A percentile compares a stretch with the other conserved stretches of the same genome.
Conservation (phyloP, 2,888 invertebrate genomes). For the Argynnis bischoffii region DNA sequence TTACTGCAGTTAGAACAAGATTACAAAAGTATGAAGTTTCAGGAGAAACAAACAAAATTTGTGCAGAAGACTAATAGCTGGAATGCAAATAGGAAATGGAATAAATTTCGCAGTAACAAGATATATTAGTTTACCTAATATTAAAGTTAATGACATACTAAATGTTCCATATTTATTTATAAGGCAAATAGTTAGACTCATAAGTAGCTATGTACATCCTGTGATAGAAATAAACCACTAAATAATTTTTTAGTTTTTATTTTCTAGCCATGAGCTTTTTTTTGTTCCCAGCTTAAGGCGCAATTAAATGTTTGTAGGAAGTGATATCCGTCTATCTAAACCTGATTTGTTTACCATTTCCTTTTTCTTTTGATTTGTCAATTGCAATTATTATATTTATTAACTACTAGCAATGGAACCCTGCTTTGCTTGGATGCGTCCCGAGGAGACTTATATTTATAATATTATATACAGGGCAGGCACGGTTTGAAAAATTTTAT, state of each 20-base stretch:
- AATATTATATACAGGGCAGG: too few relatives aligned
- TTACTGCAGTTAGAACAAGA: conserved; percentile 56
- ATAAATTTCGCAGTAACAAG: conserved; percentile 43
- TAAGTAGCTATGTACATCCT: conserved; percentile 9
- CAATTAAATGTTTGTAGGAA: not conserved
- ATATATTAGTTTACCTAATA: conserved; percentile 22
- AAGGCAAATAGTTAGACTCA: not conserved
- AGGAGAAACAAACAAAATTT: conserved; percentile 50
- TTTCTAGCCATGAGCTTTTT: not conserved
- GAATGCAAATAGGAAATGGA: conserved; percentile 47
- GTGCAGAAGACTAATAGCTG: conserved; percentile 48
- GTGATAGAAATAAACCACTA: conserved; percentile 34
- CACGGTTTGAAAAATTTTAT: too few relatives aligned
- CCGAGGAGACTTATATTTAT: too few relatives aligned
- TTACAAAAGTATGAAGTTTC: conserved; percentile 49
- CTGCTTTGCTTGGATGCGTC: too few relatives aligned
- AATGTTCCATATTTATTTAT: not conserved
- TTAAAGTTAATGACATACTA: not conserved
- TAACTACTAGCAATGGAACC: too few relatives aligned
- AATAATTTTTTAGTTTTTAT: not conserved
- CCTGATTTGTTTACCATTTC: too few relatives aligned
- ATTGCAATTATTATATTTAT: too few relatives aligned
- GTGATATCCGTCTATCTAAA: not conserved
- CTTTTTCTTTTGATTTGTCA: too few relatives aligned
- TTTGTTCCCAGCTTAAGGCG: too few relatives aligned